Evolutionary conservation across 2,113 vertebrate species (phyloP), one percentile per base, ranked within the genome.

Genomic region (Herpetotheres cachinnans): DNA sequence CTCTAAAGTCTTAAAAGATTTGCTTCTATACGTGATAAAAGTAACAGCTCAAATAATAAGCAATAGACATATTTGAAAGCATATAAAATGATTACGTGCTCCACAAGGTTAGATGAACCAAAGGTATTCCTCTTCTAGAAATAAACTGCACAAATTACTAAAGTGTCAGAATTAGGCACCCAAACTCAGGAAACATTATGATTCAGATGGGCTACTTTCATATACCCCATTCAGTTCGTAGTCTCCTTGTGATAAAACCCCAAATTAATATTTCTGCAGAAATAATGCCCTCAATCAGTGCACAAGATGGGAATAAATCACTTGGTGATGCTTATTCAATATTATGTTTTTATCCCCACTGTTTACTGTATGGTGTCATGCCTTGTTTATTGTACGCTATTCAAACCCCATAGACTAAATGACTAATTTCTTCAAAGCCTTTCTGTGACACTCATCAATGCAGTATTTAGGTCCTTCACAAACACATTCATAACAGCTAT

Each of bases 361-460:
- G 8, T 50, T 94, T 77, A n/a, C n/a, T 74, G 16, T 18, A 25
- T 15, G 29, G 36, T 50, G 27, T 38, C 55, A 19, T 46, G 70
- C 59, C 82, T 90, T 90, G 46, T 40, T 92, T 88, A 59, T 70
- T 66, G 59, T 30, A 7, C 2, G 7, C 50, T 73, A 21, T 49
- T 88, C 80, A 93, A 42, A 93, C 17, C 32, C 50, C 1, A 3
- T 77, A 66, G 79, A 66, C 59, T 65, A 80, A 77, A 94, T 80
- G 92, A 96, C 95, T 80, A 82, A 96, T 97, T 90, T 82, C 95
- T 59, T 58, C 71, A 66, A 66, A 80, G 38, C 36, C 71, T 92
- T 80, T 69, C 66, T 78, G 22, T 77, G 90, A 62, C 71, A 62
- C 42, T 66, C 79, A 82, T 92, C 92, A 95, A 29, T 18, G 50